Conservation (phyloP, 2,888 invertebrate genomes). For the Lasioglossum vierecki region DNA sequence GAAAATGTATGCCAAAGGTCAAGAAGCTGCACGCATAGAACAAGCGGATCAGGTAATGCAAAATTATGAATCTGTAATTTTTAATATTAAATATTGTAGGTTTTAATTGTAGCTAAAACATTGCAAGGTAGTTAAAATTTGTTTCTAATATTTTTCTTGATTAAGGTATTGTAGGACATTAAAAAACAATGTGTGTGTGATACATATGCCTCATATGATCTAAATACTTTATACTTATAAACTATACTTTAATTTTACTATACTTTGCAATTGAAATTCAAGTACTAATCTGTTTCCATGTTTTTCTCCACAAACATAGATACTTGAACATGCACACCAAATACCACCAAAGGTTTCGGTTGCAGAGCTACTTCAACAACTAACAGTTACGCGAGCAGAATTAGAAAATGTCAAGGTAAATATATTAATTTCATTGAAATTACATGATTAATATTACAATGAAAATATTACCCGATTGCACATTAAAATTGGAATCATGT, state of each 20-base stretch:
- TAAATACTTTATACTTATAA: background rate
- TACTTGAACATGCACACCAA: conserved; percentile 75
- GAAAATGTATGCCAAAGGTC: conserved; percentile 93
- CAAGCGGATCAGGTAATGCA: conserved; percentile 88
- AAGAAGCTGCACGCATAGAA: conserved; percentile 91
- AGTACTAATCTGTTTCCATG: background rate
- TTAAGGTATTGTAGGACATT: background rate
- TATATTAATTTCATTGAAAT: conserved; percentile 42
- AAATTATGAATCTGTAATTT: background rate
- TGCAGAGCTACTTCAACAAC: conserved; percentile 92
- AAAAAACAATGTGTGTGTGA: background rate
- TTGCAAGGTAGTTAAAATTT: background rate
- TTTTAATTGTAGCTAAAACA: background rate
- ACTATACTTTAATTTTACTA: background rate
- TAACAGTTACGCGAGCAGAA: conserved; percentile 93
- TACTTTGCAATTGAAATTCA: background rate
- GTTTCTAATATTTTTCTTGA: background rate
- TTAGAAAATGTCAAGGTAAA: conserved; percentile 94
- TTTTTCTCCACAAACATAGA: conserved; percentile 60
- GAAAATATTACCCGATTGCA: conserved; percentile 29
- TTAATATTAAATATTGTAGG: background rate
- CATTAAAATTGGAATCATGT: conserved; percentile 27
- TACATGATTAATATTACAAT: conserved; percentile 12
- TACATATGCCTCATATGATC: background rate
- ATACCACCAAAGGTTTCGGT: conserved; percentile 90